phyloP scores from a whole-genome alignment of 2,113 vertebrate genomes.

The Baryphthengus martii region DNA sequence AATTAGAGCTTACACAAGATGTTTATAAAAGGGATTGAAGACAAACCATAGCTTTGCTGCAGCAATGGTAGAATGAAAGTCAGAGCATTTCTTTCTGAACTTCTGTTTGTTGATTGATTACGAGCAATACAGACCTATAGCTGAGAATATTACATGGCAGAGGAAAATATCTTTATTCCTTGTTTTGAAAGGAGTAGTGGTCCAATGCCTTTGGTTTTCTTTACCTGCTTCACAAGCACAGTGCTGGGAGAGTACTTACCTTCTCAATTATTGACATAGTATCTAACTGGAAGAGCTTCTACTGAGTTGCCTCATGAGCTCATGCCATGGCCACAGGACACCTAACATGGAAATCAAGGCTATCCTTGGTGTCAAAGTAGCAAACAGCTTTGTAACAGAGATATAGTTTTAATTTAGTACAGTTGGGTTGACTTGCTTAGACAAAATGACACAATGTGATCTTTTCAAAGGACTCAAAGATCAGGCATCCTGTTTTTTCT shows the following conservation, averaged over 20 bases:
- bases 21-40: neutral
- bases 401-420: neutral
- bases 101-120: neutral
- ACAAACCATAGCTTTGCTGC: neutral
- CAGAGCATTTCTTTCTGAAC: neutral
- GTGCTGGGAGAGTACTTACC: neutral
- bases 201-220: neutral
- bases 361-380: neutral
- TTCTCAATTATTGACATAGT: neutral
- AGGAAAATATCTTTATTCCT: neutral
- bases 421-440: neutral
- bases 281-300: neutral
- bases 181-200: neutral
- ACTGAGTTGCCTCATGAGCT: neutral
- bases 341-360: neutral
- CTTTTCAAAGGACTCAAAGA: neutral
- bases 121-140: neutral
- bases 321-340: neutral
- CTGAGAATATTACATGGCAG: neutral
- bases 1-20: conserved; percentile 19
- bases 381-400: neutral
- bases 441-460: neutral
- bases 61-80: neutral
- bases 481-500: neutral
- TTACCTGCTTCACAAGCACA: neutral